Conservation (phyloP, 1,140 invertebrate species). For the Pteromalus puparum region DNA sequence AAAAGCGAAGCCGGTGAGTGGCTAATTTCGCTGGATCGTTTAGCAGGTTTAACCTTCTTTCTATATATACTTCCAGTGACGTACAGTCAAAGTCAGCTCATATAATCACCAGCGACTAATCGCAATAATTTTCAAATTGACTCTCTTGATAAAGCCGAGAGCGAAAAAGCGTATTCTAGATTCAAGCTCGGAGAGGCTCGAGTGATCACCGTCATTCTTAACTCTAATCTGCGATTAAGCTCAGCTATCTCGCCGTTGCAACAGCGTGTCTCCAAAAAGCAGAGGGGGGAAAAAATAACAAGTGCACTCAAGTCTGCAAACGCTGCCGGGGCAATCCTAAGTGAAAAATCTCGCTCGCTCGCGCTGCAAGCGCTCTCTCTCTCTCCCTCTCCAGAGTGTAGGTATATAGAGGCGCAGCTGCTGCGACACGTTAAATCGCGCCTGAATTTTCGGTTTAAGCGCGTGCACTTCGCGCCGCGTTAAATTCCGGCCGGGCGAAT, state of each 20-base stretch:
- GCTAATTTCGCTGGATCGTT: constrained; percentile 30
- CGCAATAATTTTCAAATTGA: not conserved
- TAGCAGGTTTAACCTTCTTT: not conserved
- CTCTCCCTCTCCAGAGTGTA: not conserved
- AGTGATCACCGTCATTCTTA: constrained; percentile 2
- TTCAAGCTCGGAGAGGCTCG: not conserved
- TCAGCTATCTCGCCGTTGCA: not conserved
- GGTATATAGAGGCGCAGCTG: not conserved
- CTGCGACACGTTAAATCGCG: not conserved
- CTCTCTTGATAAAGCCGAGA: not conserved
- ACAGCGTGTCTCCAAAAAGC: not conserved
- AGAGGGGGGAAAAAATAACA: constrained; percentile 14
- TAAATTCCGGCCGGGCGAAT: not conserved
- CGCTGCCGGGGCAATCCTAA: constrained; percentile 18
- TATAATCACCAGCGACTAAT: not conserved
- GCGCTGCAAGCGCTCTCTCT: not conserved
- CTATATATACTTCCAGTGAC: not conserved
- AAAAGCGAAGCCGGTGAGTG: constrained; percentile 26
- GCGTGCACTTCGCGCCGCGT: constrained; percentile 3
- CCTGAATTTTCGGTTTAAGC: constrained; percentile 23
- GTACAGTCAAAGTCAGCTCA: too few species aligned
- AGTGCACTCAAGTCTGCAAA: constrained; percentile 32
- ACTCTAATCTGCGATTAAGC: constrained; percentile 38
- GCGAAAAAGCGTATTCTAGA: not conserved
- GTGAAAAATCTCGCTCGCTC: constrained; percentile 35